Evolutionary conservation across 2,113 vertebrate species (phyloP), one percentile per base, ranked within the genome.

Genomic region (Papio anubis): DNA sequence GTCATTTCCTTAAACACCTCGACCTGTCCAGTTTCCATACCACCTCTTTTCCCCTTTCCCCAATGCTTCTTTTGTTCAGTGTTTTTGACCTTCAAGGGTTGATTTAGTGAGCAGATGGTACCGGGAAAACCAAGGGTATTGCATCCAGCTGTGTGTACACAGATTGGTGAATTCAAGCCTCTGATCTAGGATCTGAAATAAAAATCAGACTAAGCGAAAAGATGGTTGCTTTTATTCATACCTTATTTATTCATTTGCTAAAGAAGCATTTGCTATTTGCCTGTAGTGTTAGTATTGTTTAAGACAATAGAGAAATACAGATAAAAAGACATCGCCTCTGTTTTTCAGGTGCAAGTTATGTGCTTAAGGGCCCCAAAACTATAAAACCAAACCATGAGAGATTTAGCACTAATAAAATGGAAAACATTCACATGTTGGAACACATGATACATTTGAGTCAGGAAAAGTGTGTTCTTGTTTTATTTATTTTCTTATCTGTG

Each of bases 1-100:
- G 96, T 80, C 70, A 82, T 96, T 98, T 98, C 88, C 35, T 98
- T 66, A 94, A 95, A 87, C 96, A 97, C 86, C 78, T 96, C 48
- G 86, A 93, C 68, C 97, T 92, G 79, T 96, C 96, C 80, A 72
- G 70, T 96, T 82, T 92, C 94, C 93, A 94, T 85, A 97, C 88
- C 73, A 97, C 88, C 73, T 97, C 94, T 43, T 61, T 94, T 68
- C 48, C 48, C 38, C 17, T 32, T 96, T 93, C 57, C 35, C 95
- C 93, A 97, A 84, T 84, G 96, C 66, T 93, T 23, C 96, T 96
- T 98, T 98, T 98, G 92, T 96, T 97, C 87, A 91, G 64, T 92
- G 55, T 30, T 94, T 78, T 78, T 35, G 50, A 93, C 90, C 95
- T 95, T 93, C 27, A 66, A 89, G 94, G 70, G 1, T 90, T 87